These are phyloP conservation scores for Adoxophyes honmai DNA, from an alignment of 1,140 invertebrate species.

Conservation along the genomic window DNA sequence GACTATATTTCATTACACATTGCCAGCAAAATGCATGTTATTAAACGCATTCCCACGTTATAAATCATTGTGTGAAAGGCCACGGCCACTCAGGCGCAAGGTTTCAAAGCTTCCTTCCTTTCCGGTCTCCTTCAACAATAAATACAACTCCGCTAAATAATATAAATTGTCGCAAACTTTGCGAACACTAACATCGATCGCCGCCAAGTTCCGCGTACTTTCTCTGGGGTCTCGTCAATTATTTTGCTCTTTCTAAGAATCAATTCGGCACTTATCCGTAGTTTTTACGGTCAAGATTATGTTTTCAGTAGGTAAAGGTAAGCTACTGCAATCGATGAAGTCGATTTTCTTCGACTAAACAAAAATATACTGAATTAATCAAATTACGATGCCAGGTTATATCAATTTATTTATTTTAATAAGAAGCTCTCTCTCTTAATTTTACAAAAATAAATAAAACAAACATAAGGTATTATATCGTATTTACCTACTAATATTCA, in stretches of 20 bases:
- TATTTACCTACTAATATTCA: no score
- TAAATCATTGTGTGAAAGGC: constrained; percentile 7
- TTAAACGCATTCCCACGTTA: constrained; percentile 5
- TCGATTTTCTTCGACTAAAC: no score
- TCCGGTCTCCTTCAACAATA: background rate
- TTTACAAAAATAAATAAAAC: no score
- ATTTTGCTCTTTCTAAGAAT: background rate
- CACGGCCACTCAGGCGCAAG: constrained; percentile 10
- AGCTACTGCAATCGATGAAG: no score
- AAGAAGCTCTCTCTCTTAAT: no score
- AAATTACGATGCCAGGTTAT: no score
- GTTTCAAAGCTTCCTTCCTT: constrained; percentile 12
- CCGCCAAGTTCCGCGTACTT: background rate
- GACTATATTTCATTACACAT: background rate
- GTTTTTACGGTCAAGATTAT: no score
- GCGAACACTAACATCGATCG: background rate
- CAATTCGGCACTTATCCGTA: background rate
- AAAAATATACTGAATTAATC: no score
- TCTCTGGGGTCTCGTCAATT: background rate
- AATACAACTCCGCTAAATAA: constrained; percentile 1
- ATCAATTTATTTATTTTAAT: no score
- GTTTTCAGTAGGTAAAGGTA: no score
- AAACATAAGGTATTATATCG: no score
- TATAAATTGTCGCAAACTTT: background rate
- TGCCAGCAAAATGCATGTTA: constrained; percentile 2